A percentile compares a stretch with the other conserved stretches of the same genome.
Evolutionary conservation across 2,113 vertebrate species (phyloP).

Genomic region (Perccottus glenii): DNA sequence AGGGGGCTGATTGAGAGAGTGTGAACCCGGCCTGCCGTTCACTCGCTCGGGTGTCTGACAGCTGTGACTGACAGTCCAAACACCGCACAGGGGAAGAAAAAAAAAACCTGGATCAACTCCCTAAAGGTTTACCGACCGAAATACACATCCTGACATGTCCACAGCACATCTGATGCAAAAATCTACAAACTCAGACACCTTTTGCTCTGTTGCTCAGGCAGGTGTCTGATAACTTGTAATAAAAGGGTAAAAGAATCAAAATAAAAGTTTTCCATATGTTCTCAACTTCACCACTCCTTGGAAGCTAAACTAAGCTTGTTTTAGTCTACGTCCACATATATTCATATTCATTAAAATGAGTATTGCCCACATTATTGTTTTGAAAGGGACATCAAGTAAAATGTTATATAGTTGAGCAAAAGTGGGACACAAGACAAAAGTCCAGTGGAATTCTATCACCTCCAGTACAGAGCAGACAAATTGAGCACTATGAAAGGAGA

Average conservation of each 20-base stretch:
- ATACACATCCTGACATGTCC: constrained; percentile 45
- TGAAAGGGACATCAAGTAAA: too few relatives aligned
- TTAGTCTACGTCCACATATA: too few relatives aligned
- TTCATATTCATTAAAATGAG: too few relatives aligned
- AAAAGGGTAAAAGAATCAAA: background rate
- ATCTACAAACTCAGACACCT: constrained; percentile 1
- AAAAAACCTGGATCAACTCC: constrained; percentile 30
- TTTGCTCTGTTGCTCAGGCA: constrained; percentile 31
- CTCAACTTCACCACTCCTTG: too few relatives aligned
- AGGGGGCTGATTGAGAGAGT: constrained; percentile 47
- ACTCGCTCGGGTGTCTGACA: constrained; percentile 50
- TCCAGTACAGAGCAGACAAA: too few relatives aligned
- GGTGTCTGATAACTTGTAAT: background rate
- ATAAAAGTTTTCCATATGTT: background rate
- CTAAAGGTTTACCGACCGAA: constrained; percentile 36
- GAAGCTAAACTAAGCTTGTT: too few relatives aligned
- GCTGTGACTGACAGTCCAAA: constrained; percentile 65
- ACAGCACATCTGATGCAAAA: constrained; percentile 3
- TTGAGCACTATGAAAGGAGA: too few relatives aligned
- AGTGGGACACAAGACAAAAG: too few relatives aligned
- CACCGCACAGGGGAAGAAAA: constrained; percentile 23
- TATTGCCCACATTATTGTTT: too few relatives aligned
- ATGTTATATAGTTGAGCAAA: too few relatives aligned
- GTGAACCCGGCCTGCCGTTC: constrained; percentile 45
- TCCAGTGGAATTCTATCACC: too few relatives aligned